Evolutionary conservation across 2,888 invertebrate genomes (phyloP).

Genomic region (Tenthredo notha): DNA sequence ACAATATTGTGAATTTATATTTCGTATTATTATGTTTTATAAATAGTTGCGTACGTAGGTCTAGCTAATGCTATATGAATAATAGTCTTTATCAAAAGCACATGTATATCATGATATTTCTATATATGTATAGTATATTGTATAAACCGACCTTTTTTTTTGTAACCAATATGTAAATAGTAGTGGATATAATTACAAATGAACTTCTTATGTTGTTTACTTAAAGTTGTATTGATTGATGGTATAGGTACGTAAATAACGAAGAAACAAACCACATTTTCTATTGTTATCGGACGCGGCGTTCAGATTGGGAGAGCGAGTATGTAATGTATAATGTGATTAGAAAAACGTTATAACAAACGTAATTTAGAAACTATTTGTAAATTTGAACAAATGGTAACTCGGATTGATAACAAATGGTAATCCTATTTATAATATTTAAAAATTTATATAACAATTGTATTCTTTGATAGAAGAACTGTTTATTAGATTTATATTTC

Average conservation of each 20-base stretch:
- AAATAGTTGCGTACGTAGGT: conserved; percentile 58
- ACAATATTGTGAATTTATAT: conserved; percentile 61
- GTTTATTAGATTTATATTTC: conserved; percentile 17
- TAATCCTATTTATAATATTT: conserved; percentile 48
- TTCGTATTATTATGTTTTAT: conserved; percentile 51
- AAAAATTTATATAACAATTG: conserved; percentile 52
- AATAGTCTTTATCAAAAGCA: conserved; percentile 77
- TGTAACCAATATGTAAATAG: conserved; percentile 48
- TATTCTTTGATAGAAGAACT: conserved; percentile 46
- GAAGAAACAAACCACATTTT: background rate
- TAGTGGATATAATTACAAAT: conserved; percentile 45
- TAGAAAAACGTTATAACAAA: conserved; percentile 30
- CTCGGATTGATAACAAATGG: conserved; percentile 41
- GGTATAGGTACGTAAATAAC: background rate
- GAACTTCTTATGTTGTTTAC: conserved; percentile 19
- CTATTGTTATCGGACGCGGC: conserved; percentile 5
- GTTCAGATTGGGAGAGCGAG: conserved; percentile 6
- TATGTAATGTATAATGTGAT: background rate
- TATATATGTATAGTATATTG: conserved; percentile 67
- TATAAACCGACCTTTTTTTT: conserved; percentile 67
- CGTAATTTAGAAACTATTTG: conserved; percentile 26
- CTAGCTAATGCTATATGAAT: conserved; percentile 70
- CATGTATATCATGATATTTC: conserved; percentile 74
- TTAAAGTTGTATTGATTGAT: conserved; percentile 39
- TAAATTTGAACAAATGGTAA: conserved; percentile 45